phyloP scores from a whole-genome alignment of 2,888 invertebrate genomes.

The Chrysina gloriosa region DNA sequence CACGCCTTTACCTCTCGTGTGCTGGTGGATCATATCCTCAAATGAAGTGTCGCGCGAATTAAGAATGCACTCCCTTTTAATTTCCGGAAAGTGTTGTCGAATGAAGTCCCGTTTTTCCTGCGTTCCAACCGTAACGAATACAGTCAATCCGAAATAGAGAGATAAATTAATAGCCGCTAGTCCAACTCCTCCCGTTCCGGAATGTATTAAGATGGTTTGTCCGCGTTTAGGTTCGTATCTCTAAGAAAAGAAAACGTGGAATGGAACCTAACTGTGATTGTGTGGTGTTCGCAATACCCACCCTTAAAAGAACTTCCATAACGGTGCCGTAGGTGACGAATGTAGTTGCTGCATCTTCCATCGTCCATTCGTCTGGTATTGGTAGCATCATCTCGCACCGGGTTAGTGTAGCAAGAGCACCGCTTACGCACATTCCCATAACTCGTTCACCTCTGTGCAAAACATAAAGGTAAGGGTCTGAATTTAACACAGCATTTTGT shows the following conservation, averaged over 20 bases:
- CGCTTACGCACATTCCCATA: conserved; percentile 73
- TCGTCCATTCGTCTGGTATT: conserved; percentile 78
- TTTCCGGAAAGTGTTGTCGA: conserved; percentile 66
- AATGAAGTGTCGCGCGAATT: conserved; percentile 90
- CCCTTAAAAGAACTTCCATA: conserved; percentile 67
- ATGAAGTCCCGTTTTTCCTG: conserved; percentile 74
- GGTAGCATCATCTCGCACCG: conserved; percentile 72
- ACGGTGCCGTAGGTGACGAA: conserved; percentile 77
- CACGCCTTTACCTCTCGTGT: conserved; percentile 88
- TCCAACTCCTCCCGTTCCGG: conserved; percentile 79
- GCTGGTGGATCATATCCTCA: conserved; percentile 83
- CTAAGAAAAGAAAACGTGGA: neutral
- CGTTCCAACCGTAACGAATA: conserved; percentile 79
- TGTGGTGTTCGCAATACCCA: conserved; percentile 44
- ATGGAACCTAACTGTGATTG: neutral
- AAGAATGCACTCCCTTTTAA: conserved; percentile 77
- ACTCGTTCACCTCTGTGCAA: conserved; percentile 69
- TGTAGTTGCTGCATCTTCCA: conserved; percentile 81
- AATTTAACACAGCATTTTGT: too few species aligned
- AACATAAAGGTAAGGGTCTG: too few species aligned
- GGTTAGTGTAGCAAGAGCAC: conserved; percentile 73
- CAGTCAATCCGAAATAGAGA: conserved; percentile 72
- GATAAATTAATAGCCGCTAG: conserved; percentile 83
- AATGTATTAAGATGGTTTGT: conserved; percentile 68
- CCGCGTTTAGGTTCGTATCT: neutral